phyloP scores from a whole-genome alignment of 2,113 vertebrate genomes.

The Heptranchias perlo region DNA sequence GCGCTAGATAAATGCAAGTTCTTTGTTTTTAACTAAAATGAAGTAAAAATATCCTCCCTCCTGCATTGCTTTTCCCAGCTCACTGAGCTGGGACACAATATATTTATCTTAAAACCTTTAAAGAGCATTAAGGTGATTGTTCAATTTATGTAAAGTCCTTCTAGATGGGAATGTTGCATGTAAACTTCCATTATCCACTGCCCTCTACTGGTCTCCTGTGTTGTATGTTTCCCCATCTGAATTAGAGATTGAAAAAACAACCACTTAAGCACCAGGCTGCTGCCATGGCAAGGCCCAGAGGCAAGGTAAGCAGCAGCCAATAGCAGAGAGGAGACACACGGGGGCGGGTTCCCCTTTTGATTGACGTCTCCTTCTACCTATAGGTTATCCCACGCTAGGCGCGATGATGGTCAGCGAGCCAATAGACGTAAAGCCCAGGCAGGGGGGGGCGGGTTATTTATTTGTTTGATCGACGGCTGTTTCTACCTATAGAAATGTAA shows the following conservation, averaged over 20 bases:
- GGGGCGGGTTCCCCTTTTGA: neutral
- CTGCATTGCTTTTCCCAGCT: neutral
- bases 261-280: neutral
- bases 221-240: neutral
- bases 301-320: neutral
- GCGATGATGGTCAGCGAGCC: too few relatives aligned
- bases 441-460: neutral
- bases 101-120: neutral
- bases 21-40: neutral
- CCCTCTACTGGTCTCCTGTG: neutral
- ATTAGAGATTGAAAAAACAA: neutral
- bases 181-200: neutral
- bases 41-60: neutral
- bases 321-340: neutral
- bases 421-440: too few relatives aligned
- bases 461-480: neutral
- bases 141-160: neutral
- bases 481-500: accelerated
- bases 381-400: neutral
- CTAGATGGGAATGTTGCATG: neutral
- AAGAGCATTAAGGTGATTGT: neutral
- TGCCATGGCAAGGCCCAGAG: neutral
- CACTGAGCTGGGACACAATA: neutral
- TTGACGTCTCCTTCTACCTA: neutral
- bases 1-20: too few relatives aligned